Conservation (phyloP, 2,888 invertebrate species). For the Cephus sareptanus region DNA sequence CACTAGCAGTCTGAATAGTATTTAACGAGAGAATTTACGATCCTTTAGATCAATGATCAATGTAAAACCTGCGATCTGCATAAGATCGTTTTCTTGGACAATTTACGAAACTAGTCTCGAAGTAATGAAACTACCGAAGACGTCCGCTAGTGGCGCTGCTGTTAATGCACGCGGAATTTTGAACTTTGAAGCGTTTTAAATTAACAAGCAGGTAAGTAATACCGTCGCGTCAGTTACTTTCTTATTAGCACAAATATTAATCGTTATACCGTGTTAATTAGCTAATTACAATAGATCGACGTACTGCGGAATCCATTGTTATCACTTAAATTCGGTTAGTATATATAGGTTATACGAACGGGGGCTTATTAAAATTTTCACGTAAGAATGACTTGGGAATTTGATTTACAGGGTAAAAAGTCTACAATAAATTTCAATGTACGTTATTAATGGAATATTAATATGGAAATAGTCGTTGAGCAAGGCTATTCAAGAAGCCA, state of each 20-base stretch:
- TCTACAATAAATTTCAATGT: not conserved
- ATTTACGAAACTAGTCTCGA: not conserved
- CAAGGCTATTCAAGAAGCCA: constrained; percentile 30
- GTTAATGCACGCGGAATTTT: not conserved
- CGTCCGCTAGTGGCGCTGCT: not conserved
- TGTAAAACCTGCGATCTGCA: no score
- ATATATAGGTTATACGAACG: not conserved
- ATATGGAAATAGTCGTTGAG: not conserved
- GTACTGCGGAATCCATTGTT: not conserved
- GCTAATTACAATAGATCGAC: not conserved
- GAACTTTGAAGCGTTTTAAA: not conserved
- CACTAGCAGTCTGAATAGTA: not conserved
- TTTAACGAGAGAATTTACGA: not conserved
- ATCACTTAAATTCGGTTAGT: not conserved
- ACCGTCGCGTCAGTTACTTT: not conserved
- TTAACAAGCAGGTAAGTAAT: not conserved
- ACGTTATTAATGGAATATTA: not conserved
- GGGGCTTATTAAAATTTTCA: not conserved
- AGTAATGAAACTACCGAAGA: no score
- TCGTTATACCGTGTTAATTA: not conserved
- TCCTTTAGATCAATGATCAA: no score
- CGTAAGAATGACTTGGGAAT: not conserved
- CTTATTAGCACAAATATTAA: not conserved
- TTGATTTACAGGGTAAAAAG: not conserved
- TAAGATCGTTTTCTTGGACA: not conserved